phyloP scores from a whole-genome alignment of 2,113 vertebrate species.

The Felis chaus region DNA sequence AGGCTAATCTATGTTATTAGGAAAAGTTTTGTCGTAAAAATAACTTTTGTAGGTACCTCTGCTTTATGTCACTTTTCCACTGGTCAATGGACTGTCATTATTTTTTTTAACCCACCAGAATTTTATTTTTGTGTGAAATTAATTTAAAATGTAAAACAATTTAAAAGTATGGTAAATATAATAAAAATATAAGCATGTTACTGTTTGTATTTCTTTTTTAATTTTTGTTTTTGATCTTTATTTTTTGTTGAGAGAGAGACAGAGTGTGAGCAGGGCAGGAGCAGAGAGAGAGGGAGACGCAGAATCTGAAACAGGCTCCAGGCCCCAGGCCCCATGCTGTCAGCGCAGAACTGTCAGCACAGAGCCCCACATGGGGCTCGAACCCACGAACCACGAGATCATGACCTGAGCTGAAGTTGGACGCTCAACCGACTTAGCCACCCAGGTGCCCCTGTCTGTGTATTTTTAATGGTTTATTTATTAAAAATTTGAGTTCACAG shows the following conservation, averaged over 20 bases:
- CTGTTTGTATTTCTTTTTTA: not conserved
- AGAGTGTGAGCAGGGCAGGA: no score
- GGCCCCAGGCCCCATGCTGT: no score
- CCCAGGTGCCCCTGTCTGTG: no score
- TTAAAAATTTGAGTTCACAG: not conserved
- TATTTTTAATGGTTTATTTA: not conserved
- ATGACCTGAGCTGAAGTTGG: no score
- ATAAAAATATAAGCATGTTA: not conserved
- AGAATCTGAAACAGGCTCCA: no score
- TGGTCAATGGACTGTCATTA: not conserved
- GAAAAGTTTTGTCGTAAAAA: not conserved
- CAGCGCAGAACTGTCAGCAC: no score
- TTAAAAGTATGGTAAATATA: not conserved
- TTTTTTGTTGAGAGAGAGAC: no score
- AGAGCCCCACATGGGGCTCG: no score
- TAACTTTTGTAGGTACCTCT: accelerated
- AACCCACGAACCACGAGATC: no score
- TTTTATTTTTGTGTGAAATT: not conserved
- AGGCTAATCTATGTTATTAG: not conserved
- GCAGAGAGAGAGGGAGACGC: no score
- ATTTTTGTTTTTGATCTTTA: no score
- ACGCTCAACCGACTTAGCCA: no score
- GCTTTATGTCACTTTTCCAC: not conserved
- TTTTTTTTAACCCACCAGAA: not conserved
- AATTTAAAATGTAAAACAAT: not conserved